Evolutionary conservation across 2,888 invertebrate genomes (phyloP).

Genomic region (Aricia artaxerxes): DNA sequence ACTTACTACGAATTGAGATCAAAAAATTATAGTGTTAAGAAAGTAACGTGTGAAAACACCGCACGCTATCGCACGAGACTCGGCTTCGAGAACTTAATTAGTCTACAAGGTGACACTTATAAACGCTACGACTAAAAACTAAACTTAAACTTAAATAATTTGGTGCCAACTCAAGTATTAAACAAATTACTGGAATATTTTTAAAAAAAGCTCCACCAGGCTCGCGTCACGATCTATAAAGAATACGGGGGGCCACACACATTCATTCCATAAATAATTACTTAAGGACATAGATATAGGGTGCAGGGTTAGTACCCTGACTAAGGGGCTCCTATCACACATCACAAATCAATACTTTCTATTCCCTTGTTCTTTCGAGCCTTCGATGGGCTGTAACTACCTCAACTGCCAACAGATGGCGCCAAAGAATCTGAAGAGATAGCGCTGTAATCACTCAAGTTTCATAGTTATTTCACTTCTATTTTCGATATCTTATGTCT

Average conservation of each 20-base stretch:
- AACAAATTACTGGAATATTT: slow-evolving; percentile 73
- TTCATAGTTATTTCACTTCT: not conserved
- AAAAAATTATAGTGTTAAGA: slow-evolving; percentile 44
- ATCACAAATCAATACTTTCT: slow-evolving; percentile 49
- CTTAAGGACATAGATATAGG: slow-evolving; percentile 60
- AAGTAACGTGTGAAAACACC: slow-evolving; percentile 44
- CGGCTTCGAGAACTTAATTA: slow-evolving; percentile 73
- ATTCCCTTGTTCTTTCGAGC: slow-evolving; percentile 34
- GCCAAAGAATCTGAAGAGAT: not conserved
- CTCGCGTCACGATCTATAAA: slow-evolving; percentile 41
- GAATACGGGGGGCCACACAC: slow-evolving; percentile 56
- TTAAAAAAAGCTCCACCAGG: slow-evolving; percentile 48
- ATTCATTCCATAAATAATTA: slow-evolving; percentile 75
- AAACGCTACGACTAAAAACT: slow-evolving; percentile 75
- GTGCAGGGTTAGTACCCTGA: slow-evolving; percentile 60
- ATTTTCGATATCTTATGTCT: not conserved
- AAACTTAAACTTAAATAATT: slow-evolving; percentile 71
- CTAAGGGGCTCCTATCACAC: slow-evolving; percentile 68
- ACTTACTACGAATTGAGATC: slow-evolving; percentile 54
- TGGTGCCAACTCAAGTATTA: slow-evolving; percentile 67
- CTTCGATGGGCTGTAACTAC: not conserved
- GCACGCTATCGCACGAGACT: slow-evolving; percentile 56
- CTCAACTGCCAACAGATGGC: not conserved
- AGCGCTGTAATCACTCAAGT: not conserved
- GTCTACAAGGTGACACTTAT: slow-evolving; percentile 77